Base-by-base conservation (phyloP, 37 sponge, comb jelly and placozoan genomes). In the Chondrosia reniformis region DNA sequence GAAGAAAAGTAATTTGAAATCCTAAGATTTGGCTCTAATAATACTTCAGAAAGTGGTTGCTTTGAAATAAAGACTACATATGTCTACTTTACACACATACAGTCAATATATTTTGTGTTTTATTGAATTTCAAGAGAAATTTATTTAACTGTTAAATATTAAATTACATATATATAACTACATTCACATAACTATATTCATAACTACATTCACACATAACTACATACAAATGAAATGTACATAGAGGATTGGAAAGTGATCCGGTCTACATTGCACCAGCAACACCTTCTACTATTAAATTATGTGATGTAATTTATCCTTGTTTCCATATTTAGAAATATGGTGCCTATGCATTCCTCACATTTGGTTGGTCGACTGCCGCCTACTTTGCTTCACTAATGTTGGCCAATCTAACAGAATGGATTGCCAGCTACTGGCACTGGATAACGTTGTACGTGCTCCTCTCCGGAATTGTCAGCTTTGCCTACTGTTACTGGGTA, bases 401-500 rank as follows among this genome's bases (percentile, higher is more conserved):
- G 1, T 69, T 17, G 43, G 72, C 2, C 22, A 4, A 8, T 13
- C 24, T 69, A 1, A 19, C 15, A 22, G 43, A 37, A 1, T 8
- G 17, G 8, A 25, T 69, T 41, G 44, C 43, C 27, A 25, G 75
- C 19, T 41, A 83, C 71, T 90, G 83, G 83, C 46, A 65, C 33
- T 85, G 79, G 31, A 31, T 82, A 0, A 17, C 79, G 33, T 69
- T 22, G 46, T 90, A 90, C 43, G 75, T 85, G 7, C 32, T 65
- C 9, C 58, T 75, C 3, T 58, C 91, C 25, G 87, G 83, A 0
- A 46, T 90, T 30, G 22, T 82, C 63, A 90, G 86, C 67, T 90
- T 90, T 75, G 91, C 86, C 32, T 64, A 81, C 12, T 31, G 81
- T 45, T 90, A 90, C 40, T 74, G 91, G 24, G 21, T 69, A 25